Conservation (phyloP, 2,113 vertebrate species). For the Tenrec ecaudatus region DNA sequence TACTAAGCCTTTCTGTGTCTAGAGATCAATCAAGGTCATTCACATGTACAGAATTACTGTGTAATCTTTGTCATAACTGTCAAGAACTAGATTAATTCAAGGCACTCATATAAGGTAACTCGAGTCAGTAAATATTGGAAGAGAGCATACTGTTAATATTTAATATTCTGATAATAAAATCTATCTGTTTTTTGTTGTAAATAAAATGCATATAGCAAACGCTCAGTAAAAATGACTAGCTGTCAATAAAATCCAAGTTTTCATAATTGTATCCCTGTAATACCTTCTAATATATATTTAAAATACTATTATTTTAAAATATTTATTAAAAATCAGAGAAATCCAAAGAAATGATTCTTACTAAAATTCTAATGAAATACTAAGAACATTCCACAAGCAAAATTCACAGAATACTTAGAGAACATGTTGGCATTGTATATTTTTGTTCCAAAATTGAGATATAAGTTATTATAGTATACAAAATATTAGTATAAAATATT, state of each 20-base stretch:
- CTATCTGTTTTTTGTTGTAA: constrained; percentile 29
- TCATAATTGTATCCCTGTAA: not conserved
- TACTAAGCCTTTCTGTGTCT: not conserved
- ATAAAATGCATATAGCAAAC: constrained; percentile 43
- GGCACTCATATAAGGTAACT: not conserved
- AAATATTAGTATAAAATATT: constrained; percentile 50
- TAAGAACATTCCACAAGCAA: constrained; percentile 51
- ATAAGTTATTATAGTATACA: not conserved
- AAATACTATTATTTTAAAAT: constrained; percentile 37
- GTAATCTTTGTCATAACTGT: not conserved
- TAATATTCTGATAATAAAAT: not conserved
- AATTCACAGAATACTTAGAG: constrained; percentile 3
- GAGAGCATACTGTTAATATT: not conserved
- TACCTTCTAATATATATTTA: constrained; percentile 45
- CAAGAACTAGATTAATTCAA: not conserved
- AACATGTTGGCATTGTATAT: not conserved
- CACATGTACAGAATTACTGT: not conserved
- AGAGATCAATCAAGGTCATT: not conserved
- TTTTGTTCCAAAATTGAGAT: constrained; percentile 9
- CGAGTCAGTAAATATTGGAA: not conserved
- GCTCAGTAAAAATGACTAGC: not conserved
- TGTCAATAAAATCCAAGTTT: constrained; percentile 1
- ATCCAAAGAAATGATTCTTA: constrained; percentile 25
- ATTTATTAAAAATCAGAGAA: constrained; percentile 58
- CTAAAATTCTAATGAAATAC: constrained; percentile 36